Percentiles rank a stretch among this genome's conserved stretches.
phyloP scores from a whole-genome alignment of 1,140 invertebrate genomes.

The Proctacanthus coquilletti region DNA sequence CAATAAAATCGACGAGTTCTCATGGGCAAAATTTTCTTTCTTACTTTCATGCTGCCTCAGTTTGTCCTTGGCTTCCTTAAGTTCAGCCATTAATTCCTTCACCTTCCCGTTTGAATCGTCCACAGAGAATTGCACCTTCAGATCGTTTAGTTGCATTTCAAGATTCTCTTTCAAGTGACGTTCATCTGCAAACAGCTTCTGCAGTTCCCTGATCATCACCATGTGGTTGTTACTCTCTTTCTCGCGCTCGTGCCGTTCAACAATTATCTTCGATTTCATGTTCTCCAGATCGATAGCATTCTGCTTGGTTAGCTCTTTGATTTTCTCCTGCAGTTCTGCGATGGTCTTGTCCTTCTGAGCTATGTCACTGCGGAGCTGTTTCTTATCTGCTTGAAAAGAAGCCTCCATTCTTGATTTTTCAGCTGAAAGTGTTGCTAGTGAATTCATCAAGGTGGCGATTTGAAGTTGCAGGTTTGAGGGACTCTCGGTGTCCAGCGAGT shows the following conservation, averaged over 20 bases:
- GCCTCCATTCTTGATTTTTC: conserved; percentile 74
- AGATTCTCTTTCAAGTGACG: conserved; percentile 42
- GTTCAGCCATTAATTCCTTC: conserved; percentile 39
- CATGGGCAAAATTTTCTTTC: conserved; percentile 19
- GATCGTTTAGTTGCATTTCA: conserved; percentile 38
- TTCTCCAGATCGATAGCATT: conserved; percentile 45
- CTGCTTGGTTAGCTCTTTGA: conserved; percentile 38
- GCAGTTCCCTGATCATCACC: conserved; percentile 49
- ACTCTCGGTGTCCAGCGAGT: not conserved
- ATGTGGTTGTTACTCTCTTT: conserved; percentile 60
- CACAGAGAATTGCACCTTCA: conserved; percentile 31
- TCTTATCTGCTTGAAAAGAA: conserved; percentile 64
- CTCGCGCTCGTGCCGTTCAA: conserved; percentile 61
- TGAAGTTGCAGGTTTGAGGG: conserved; percentile 22
- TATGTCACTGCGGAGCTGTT: conserved; percentile 49
- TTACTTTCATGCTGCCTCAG: conserved; percentile 34
- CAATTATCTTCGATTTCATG: conserved; percentile 52
- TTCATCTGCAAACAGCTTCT: conserved; percentile 45
- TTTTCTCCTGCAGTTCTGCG: conserved; percentile 41
- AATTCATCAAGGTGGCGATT: conserved; percentile 52
- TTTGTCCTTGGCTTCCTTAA: conserved; percentile 46
- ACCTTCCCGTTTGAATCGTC: conserved; percentile 17
- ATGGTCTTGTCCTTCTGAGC: conserved; percentile 50
- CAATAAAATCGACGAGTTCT: conserved; percentile 38
- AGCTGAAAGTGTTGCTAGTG: conserved; percentile 58